These are phyloP conservation scores for Oncorhynchus gorbuscha DNA, from an alignment of 2,113 vertebrate species.

Conservation along the genomic window DNA sequence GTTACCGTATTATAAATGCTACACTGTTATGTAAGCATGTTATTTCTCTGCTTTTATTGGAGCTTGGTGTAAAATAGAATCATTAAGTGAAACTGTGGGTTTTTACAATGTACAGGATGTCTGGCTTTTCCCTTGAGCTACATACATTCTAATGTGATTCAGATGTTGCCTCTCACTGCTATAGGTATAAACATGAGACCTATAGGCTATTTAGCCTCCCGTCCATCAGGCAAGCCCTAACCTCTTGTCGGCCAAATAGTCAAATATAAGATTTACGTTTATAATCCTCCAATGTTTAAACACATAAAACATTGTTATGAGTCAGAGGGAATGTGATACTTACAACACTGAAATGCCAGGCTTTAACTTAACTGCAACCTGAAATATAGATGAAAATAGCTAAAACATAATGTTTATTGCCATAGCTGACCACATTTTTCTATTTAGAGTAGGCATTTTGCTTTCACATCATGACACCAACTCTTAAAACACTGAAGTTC, in stretches of 20 bases:
- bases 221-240: conserved; percentile 1
- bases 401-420: not conserved
- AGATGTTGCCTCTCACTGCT: conserved; percentile 40
- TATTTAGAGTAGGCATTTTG: not conserved
- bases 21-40: conserved; percentile 16
- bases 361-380: not conserved
- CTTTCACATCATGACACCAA: no score
- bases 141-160: conserved; percentile 39
- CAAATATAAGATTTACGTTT: not conserved
- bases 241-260: not conserved
- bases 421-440: not conserved
- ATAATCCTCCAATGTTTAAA: not conserved
- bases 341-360: not conserved
- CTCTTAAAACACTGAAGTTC: no score
- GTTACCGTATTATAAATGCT: not conserved
- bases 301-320: not conserved
- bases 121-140: conserved; percentile 30
- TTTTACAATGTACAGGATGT: conserved; percentile 46
- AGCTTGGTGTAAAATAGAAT: conserved; percentile 33
- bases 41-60: conserved; percentile 33
- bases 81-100: conserved; percentile 6
- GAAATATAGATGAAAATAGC: not conserved
- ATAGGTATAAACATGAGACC: conserved; percentile 24
- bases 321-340: not conserved
- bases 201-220: not conserved